Conservation (phyloP, 2,888 invertebrate genomes). For the Hipparchia semele region DNA sequence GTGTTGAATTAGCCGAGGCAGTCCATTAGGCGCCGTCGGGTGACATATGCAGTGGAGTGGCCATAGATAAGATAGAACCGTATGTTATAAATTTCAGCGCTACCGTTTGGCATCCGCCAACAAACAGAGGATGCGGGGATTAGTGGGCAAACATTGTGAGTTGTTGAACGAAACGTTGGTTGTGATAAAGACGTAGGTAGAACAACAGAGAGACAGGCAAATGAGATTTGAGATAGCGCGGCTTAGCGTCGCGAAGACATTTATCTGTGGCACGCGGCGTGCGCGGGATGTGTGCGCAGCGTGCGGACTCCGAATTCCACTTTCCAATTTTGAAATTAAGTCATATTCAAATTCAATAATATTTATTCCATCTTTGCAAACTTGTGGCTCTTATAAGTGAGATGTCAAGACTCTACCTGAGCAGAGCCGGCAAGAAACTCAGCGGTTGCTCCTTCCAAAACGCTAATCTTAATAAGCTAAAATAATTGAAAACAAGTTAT, state of each 20-base stretch:
- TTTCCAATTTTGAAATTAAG: slow-evolving; percentile 30
- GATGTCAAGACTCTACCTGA: too few relatives aligned
- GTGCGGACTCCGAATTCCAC: slow-evolving; percentile 34
- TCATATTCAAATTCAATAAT: slow-evolving; percentile 8
- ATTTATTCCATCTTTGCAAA: too few relatives aligned
- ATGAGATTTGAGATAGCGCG: slow-evolving; percentile 68
- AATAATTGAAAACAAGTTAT: background rate
- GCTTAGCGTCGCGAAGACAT: slow-evolving; percentile 46
- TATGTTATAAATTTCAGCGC: slow-evolving; percentile 77
- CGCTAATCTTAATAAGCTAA: too few relatives aligned
- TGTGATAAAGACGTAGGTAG: slow-evolving; percentile 70
- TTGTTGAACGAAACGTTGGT: slow-evolving; percentile 58
- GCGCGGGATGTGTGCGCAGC: slow-evolving; percentile 41
- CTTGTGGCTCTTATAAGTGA: too few relatives aligned
- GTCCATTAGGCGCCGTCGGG: slow-evolving; percentile 71
- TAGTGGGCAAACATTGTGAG: slow-evolving; percentile 68
- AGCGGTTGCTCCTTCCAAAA: too few relatives aligned
- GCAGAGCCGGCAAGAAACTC: too few relatives aligned
- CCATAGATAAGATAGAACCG: slow-evolving; percentile 80
- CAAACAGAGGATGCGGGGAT: slow-evolving; percentile 71
- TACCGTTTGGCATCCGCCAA: slow-evolving; percentile 77
- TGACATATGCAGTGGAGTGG: slow-evolving; percentile 79
- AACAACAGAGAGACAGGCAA: slow-evolving; percentile 58
- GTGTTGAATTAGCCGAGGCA: slow-evolving; percentile 70
- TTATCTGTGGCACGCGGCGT: slow-evolving; percentile 41